Percentiles rank a stretch among this genome's conserved stretches.
These are phyloP conservation scores for Cavia aperea DNA, from an alignment of 2,113 vertebrate species.

Conservation along the genomic window DNA sequence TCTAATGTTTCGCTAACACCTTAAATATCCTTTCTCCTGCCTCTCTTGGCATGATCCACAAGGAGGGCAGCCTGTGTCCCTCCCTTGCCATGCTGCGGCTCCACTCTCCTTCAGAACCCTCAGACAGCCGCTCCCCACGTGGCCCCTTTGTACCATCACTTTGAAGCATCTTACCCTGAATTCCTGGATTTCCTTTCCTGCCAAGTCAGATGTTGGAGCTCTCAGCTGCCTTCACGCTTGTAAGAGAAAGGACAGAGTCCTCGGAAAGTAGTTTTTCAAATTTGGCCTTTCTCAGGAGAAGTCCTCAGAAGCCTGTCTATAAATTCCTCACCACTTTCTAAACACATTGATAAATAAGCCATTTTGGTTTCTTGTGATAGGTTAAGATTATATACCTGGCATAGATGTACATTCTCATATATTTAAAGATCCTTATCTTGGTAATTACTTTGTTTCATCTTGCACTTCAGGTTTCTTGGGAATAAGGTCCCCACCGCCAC, in stretches of 20 bases:
- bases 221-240: background rate
- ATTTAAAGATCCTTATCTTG: slow-evolving; percentile 23
- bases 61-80: background rate
- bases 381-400: background rate
- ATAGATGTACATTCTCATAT: background rate
- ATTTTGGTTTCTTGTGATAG: background rate
- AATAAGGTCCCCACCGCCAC: background rate
- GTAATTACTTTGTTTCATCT: slow-evolving; percentile 26
- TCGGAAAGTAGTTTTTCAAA: background rate
- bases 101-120: background rate
- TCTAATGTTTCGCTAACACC: background rate
- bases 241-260: background rate
- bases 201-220: background rate
- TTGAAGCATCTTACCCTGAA: background rate
- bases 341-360: background rate
- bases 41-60: background rate
- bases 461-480: background rate
- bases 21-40: background rate
- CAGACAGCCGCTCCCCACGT: no score
- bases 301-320: background rate
- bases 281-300: slow-evolving; percentile 24
- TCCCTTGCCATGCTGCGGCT: background rate
- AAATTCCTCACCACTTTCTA: background rate
- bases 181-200: background rate
- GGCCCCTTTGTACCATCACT: background rate